Conservation (phyloP, 1,140 invertebrate species). For the Trachelipus rathkii region DNA sequence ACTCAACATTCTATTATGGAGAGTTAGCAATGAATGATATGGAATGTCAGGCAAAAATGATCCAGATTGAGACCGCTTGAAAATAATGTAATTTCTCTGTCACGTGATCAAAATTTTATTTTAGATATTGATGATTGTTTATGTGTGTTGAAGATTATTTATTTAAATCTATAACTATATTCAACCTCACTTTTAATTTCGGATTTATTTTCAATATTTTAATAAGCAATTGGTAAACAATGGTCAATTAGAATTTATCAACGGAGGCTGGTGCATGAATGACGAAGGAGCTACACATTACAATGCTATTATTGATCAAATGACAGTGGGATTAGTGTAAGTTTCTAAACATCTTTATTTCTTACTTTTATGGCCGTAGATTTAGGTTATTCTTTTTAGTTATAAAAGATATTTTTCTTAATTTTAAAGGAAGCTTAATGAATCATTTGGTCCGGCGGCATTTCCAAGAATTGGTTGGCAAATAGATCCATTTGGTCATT, state of each 20-base stretch:
- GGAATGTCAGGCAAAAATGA: no score
- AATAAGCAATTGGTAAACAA: constrained; percentile 62
- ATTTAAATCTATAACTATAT: no score
- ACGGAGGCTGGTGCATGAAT: constrained; percentile 66
- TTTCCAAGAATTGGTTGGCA: constrained; percentile 61
- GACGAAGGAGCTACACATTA: constrained; percentile 91
- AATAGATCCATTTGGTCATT: constrained; percentile 66
- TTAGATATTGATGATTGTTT: no score
- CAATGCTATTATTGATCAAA: constrained; percentile 89
- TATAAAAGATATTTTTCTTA: background rate
- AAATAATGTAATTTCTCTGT: no score
- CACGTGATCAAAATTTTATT: no score
- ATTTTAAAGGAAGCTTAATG: constrained; percentile 51
- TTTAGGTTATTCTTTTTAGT: no score
- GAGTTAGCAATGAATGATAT: no score
- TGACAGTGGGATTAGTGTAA: constrained; percentile 54
- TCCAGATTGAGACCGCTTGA: no score
- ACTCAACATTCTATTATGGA: no score
- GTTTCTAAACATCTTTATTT: background rate
- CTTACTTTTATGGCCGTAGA: no score
- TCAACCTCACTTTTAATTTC: no score
- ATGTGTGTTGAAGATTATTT: no score
- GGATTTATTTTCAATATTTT: constrained; percentile 20
- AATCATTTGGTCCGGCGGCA: constrained; percentile 60
- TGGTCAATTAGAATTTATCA: constrained; percentile 78